Conservation (phyloP, 2,888 invertebrate genomes). For the Rapana venosa region DNA sequence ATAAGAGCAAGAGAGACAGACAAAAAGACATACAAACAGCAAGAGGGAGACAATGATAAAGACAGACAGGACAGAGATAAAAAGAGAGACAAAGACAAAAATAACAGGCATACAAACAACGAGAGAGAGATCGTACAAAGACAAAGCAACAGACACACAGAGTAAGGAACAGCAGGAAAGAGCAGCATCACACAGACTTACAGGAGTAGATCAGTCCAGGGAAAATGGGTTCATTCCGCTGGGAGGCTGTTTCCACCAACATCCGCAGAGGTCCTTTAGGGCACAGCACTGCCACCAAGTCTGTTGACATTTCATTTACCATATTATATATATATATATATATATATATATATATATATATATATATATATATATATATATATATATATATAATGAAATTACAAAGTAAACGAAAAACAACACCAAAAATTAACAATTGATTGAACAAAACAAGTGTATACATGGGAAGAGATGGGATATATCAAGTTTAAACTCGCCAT, state of each 20-base stretch:
- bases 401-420: too few species aligned
- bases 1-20: background rate
- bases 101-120: background rate
- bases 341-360: too few species aligned
- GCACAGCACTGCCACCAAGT: constrained; percentile 96
- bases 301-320: constrained; percentile 80
- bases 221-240: constrained; percentile 98
- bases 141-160: too few species aligned
- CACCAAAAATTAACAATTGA: too few species aligned
- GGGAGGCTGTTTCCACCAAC: constrained; percentile 98
- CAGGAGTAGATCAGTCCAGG: constrained; percentile 94
- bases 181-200: constrained; percentile 58
- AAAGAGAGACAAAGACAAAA: background rate
- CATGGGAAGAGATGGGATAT: too few species aligned
- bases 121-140: too few species aligned
- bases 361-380: too few species aligned
- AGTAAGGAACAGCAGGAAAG: too few species aligned
- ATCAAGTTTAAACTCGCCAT: too few species aligned
- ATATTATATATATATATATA: too few species aligned
- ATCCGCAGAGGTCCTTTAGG: constrained; percentile 98
- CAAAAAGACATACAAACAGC: background rate
- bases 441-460: too few species aligned
- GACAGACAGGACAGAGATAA: background rate
- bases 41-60: background rate
- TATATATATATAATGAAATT: too few species aligned